Evolutionary conservation across 2,888 invertebrate genomes (phyloP), one percentile per base, ranked within the genome.

Genomic region (Rotaria socialis): DNA sequence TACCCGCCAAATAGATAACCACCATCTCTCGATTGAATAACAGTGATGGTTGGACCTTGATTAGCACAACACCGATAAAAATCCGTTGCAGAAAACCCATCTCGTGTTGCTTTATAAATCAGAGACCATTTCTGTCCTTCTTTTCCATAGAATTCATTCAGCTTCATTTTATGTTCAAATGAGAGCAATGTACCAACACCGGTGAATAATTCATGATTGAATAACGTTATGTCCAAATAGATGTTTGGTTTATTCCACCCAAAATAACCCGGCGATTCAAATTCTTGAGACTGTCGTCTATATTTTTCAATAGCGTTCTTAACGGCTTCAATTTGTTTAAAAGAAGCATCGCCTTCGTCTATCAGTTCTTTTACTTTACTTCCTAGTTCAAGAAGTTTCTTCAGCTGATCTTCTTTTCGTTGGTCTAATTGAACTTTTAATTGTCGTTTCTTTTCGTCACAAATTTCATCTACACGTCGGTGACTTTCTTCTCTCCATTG

Each of bases 1-100:
- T 86, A 86, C 3, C 84, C 84, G 16, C 86, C 86, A 84, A 86
- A 86, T 27, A 86, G 47, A 84, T 86, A 60, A 1, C 60, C 84
- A 27, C 84, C 84, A 10, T 47, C 84, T 41, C 35, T 24, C 16
- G 35, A 35, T 84, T 60, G 84, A 84, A 84, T 58, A 50, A 86
- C 52, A 47, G 86, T 84, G 8, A 86, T 47, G 27, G 84, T 86
- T 14, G 84, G 84, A 16, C 84, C 60, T 55, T 60, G 58, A 50
- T 75, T 50, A 60, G 60, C 84, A 84, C 86, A 86, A 47, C 60
- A 60, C 84, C 60, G 56, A 35, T 86, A 60, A 50, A 86, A 86
- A 84, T 86, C 86, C 27, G 14, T 2, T 7, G 14, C 8, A 3
- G 75, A 50, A 84, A 86, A 86, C 1, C 86, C 86, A 50, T 86